Conservation (phyloP, 1,140 invertebrate genomes). For the Heliconius nattereri region DNA sequence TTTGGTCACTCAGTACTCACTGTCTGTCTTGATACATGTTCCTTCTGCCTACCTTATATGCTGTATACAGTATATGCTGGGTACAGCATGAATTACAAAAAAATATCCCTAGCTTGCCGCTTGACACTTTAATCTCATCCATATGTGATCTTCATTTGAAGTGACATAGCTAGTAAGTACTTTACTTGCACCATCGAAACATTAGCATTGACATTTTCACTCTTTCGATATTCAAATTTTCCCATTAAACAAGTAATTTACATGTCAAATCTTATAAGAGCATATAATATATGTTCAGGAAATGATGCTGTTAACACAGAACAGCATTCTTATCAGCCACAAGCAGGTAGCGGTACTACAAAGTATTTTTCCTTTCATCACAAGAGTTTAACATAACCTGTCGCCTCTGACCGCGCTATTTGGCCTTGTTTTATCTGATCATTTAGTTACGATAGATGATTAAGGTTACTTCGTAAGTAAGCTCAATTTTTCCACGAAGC, state of each 20-base stretch:
- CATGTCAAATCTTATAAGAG: neutral
- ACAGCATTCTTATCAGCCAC: neutral
- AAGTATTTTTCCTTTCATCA: slow-evolving; percentile 14
- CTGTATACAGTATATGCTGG: too few relatives aligned
- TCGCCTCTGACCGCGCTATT: neutral
- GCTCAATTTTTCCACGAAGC: neutral
- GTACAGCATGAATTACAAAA: too few relatives aligned
- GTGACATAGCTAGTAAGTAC: too few relatives aligned
- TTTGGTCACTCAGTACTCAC: too few relatives aligned
- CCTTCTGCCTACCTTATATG: too few relatives aligned
- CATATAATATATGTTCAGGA: neutral
- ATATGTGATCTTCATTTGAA: too few relatives aligned
- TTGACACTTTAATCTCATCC: too few relatives aligned
- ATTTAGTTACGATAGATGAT: slow-evolving; percentile 4
- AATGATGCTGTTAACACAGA: neutral
- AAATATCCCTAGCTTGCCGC: too few relatives aligned
- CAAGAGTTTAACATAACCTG: slow-evolving; percentile 6
- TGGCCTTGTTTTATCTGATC: slow-evolving; percentile 5
- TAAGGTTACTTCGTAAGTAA: neutral
- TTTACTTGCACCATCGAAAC: too few relatives aligned
- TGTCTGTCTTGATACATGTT: too few relatives aligned
- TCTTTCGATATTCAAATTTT: neutral
- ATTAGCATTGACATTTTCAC: neutral
- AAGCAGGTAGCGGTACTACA: slow-evolving; percentile 9
- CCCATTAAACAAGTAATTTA: neutral